Conservation (phyloP, 2,113 vertebrate genomes). For the Callaeas wilsoni region DNA sequence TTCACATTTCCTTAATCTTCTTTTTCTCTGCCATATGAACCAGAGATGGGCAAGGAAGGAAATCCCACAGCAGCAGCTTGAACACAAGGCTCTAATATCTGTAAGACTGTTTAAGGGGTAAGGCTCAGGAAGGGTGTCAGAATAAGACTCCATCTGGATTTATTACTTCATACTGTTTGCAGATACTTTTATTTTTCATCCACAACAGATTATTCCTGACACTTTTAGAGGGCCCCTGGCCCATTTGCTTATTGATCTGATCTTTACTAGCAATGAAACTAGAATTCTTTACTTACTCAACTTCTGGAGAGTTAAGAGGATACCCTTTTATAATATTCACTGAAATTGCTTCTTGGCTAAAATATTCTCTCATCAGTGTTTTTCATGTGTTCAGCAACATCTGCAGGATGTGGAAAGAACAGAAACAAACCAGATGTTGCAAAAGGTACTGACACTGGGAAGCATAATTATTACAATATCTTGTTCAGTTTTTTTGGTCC, state of each 20-base stretch:
- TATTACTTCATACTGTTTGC: slow-evolving; percentile 58
- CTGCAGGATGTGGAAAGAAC: slow-evolving; percentile 75
- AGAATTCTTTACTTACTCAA: slow-evolving; percentile 66
- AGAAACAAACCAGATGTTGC: slow-evolving; percentile 82
- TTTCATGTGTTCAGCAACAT: slow-evolving; percentile 75
- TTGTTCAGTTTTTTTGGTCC: slow-evolving; percentile 20
- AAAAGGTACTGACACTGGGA: slow-evolving; percentile 74
- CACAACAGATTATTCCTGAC: slow-evolving; percentile 71
- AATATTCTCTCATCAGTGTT: slow-evolving; percentile 69
- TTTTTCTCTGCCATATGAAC: not conserved
- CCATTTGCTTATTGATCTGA: slow-evolving; percentile 73
- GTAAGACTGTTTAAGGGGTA: not conserved
- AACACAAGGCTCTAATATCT: not conserved
- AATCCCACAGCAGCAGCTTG: not conserved
- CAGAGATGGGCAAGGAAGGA: not conserved
- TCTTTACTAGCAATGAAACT: slow-evolving; percentile 72
- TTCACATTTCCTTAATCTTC: not conserved
- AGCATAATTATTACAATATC: slow-evolving; percentile 68
- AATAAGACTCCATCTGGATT: slow-evolving; percentile 2
- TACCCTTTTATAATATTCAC: slow-evolving; percentile 72
- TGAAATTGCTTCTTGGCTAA: slow-evolving; percentile 68
- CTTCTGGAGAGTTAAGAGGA: slow-evolving; percentile 72
- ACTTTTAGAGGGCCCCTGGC: slow-evolving; percentile 70
- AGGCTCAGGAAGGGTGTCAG: not conserved
- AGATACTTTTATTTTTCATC: slow-evolving; percentile 61